Evolutionary conservation across 2,888 invertebrate genomes (phyloP).

Genomic region (Phengaris arion): DNA sequence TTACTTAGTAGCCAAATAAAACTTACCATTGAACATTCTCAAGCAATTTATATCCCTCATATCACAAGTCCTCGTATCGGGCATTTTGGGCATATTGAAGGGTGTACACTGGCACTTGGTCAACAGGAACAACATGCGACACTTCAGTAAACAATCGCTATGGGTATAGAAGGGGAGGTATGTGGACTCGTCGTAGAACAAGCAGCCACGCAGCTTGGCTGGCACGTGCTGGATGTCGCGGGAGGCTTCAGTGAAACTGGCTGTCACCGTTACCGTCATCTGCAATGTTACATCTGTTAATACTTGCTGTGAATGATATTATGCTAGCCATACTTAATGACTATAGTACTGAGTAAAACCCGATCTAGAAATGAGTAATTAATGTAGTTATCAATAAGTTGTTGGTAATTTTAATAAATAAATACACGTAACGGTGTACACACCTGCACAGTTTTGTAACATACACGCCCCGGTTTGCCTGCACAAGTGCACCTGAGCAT

Average conservation of each 20-base stretch:
- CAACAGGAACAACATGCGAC: slow-evolving; percentile 74
- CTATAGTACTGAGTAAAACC: no score
- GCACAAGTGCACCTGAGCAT: no score
- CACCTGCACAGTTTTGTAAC: no score
- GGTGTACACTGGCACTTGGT: slow-evolving; percentile 78
- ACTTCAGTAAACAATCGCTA: slow-evolving; percentile 80
- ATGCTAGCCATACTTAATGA: no score
- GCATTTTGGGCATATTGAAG: slow-evolving; percentile 74
- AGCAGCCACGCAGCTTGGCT: slow-evolving; percentile 71
- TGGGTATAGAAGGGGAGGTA: slow-evolving; percentile 74
- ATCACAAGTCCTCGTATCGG: slow-evolving; percentile 65
- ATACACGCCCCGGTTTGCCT: no score
- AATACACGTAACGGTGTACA: no score
- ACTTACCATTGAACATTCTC: slow-evolving; percentile 64
- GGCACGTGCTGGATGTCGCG: slow-evolving; percentile 69
- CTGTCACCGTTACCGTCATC: slow-evolving; percentile 67
- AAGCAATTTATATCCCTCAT: slow-evolving; percentile 75
- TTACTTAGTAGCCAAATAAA: not conserved
- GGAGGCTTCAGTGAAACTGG: slow-evolving; percentile 68
- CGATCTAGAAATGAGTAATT: no score
- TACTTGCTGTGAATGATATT: no score
- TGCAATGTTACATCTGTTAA: slow-evolving; percentile 36
- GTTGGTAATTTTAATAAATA: no score
- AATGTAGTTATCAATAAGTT: no score
- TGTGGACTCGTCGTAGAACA: slow-evolving; percentile 77